Evolutionary conservation across 2,113 vertebrate species (phyloP), one percentile per base, ranked within the genome.

Genomic region (Asarcornis scutulata): DNA sequence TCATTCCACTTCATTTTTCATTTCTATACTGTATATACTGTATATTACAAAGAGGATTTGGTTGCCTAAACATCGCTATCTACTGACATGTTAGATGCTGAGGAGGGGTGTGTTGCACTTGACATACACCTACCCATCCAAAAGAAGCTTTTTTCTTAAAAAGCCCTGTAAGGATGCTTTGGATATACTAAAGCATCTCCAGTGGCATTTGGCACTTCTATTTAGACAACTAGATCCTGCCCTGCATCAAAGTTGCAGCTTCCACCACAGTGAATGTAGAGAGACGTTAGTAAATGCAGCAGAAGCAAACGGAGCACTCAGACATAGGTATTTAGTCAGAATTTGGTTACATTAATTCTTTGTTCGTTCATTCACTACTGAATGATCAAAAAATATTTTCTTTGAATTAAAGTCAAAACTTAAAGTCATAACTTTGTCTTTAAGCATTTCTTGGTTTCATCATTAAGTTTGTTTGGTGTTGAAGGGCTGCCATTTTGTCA

Each of bases 71-170:
- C 31, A 55, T 1, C 75, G 34, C 4, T 1, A 1, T 40, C 56
- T 89, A 60, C 20, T 76, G 17, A 34, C 4, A 58, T 64, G 75
- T 79, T 62, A 66, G 44, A 12, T 44, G 9, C 17, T 36, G 17
- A 1, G 6, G 36, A 78, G 11, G 4, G 1, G 5, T 1, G 1
- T 52, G 38, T 60, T 2, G 1, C 20, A 34, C 11, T 56, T 85
- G 34, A 21, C 42, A 38, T 29, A n/a, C 6, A 63, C 7, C 6
- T 82, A 27, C 13, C 48, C 9, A 29, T 21, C 14, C n/a, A 56
- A 89, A 89, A 60, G 29, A 7, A 64, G 2, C 4, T 20, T 42
- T 23, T 56, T n/a, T 25, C 5, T 56, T 52, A 15, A 7, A 77
- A 88, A 93, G 66, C 0, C 0, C 9, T 79, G 50, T 42, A 36